Evolutionary conservation across 2,888 invertebrate genomes (phyloP).

Genomic region (Melieria crassipennis): DNA sequence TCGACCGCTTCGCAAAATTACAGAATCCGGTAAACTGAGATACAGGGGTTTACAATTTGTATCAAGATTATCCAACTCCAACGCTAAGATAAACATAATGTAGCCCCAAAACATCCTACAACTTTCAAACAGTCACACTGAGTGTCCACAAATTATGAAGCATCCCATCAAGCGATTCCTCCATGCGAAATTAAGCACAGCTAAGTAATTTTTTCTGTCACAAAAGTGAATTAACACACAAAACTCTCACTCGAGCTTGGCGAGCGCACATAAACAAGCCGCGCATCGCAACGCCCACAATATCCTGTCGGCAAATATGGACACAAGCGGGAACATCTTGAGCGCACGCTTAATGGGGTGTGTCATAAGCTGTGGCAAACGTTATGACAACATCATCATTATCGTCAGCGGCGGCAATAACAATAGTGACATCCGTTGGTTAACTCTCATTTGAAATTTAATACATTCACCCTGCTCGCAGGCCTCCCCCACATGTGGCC

Average conservation of each 20-base stretch:
- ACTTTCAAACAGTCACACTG: no score
- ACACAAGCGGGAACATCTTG: constrained; percentile 28
- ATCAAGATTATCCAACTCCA: no score
- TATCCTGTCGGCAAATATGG: constrained; percentile 33
- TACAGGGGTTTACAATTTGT: no score
- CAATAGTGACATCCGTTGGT: constrained; percentile 45
- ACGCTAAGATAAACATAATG: no score
- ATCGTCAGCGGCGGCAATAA: constrained; percentile 5
- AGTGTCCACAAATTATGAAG: no score
- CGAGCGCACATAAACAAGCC: constrained; percentile 21
- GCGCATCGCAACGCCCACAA: constrained; percentile 28
- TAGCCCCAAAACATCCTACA: no score
- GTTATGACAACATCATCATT: constrained; percentile 44
- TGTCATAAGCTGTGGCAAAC: constrained; percentile 54
- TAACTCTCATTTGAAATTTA: constrained; percentile 45
- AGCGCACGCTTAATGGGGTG: constrained; percentile 48
- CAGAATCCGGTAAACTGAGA: no score
- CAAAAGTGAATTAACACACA: constrained; percentile 27
- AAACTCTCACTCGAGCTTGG: constrained; percentile 16
- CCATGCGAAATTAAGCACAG: constrained; percentile 25
- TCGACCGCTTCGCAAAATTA: no score
- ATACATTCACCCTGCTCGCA: constrained; percentile 28
- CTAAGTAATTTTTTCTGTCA: constrained; percentile 31
- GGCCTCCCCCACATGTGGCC: constrained; percentile 35
- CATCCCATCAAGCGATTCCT: no score